Evolutionary conservation across 2,888 invertebrate genomes (phyloP).

Genomic region (Megalurothrips usitatus): DNA sequence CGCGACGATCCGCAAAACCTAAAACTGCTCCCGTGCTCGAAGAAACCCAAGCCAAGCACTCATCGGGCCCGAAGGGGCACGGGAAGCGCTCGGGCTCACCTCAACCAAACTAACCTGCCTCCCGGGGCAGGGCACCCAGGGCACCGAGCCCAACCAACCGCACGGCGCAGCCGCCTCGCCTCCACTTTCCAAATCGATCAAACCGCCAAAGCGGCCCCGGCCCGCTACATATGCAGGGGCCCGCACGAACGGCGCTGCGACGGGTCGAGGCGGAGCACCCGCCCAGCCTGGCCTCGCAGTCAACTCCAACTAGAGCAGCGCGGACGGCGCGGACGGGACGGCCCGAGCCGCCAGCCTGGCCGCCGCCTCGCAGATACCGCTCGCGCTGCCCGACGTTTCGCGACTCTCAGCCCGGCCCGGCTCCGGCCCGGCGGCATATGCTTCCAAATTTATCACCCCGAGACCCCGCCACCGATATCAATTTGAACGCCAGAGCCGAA

Average conservation of each 20-base stretch:
- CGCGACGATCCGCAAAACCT: neutral
- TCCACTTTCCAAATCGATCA: neutral
- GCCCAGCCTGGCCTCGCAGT: neutral
- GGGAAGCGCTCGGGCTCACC: neutral
- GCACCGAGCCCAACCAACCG: neutral
- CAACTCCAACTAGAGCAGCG: neutral
- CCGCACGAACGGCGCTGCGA: no score
- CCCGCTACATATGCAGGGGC: neutral
- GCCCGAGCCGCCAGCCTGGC: neutral
- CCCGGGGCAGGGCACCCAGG: neutral
- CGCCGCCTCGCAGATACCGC: no score
- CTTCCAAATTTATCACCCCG: neutral
- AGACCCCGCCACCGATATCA: neutral
- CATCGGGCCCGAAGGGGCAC: neutral
- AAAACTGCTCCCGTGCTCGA: neutral
- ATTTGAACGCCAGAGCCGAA: no score
- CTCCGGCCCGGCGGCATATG: neutral
- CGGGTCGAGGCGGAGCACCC: no score
- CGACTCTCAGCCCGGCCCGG: neutral
- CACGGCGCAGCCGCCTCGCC: neutral
- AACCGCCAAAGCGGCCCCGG: neutral
- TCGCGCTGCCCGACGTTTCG: neutral
- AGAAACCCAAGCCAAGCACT: neutral
- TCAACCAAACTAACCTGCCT: neutral
- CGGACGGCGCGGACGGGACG: neutral